Evolutionary conservation across 2,797 vertebrate genomes (phyloP).

Genomic region (Enteromius paludinosus): DNA sequence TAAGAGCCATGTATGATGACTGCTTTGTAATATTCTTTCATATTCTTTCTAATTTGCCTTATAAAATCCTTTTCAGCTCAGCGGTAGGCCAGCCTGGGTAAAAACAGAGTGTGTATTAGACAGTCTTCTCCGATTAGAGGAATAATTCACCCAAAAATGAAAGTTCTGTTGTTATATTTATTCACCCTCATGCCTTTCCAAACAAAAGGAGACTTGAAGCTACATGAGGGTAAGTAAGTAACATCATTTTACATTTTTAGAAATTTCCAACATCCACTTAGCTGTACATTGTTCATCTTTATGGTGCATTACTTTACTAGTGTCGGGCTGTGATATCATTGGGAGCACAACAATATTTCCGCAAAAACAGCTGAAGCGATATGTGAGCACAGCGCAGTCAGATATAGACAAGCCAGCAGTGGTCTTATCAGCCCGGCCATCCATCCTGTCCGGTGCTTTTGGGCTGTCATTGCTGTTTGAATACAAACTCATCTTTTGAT

Average conservation of each 20-base stretch:
- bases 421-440: constrained; percentile 50
- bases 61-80: constrained; percentile 17
- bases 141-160: background rate
- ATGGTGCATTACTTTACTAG: constrained; percentile 1
- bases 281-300: constrained; percentile 26
- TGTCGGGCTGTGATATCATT: constrained; percentile 39
- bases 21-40: constrained; percentile 35
- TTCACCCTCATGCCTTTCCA: background rate
- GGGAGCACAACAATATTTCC: constrained; percentile 33
- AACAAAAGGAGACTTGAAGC: background rate
- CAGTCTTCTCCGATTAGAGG: background rate
- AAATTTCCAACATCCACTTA: constrained; percentile 10
- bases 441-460: constrained; percentile 49
- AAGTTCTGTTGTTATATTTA: constrained; percentile 4
- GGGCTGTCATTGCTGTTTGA: constrained; percentile 43
- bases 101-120: constrained; percentile 20
- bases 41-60: constrained; percentile 3
- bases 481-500: constrained; percentile 44
- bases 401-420: constrained; percentile 8
- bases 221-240: background rate
- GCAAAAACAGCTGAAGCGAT: constrained; percentile 32
- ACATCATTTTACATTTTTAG: background rate
- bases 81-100: constrained; percentile 7
- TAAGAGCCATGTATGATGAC: constrained; percentile 14
- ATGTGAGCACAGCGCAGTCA: constrained; percentile 35